phyloP scores from a whole-genome alignment of 2,888 invertebrate genomes.

The Microdon myrmicae region DNA sequence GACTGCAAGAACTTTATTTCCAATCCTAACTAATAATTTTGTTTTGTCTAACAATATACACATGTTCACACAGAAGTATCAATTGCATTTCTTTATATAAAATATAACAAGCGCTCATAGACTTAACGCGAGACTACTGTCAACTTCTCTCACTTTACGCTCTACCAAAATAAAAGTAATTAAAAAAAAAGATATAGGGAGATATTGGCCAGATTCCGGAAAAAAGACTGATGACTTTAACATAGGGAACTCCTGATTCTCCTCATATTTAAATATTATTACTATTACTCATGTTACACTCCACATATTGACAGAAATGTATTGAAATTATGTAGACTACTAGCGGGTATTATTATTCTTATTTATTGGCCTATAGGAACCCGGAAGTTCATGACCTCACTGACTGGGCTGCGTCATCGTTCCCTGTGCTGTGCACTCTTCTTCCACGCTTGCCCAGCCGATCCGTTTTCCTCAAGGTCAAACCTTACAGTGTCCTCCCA shows the following conservation, averaged over 20 bases:
- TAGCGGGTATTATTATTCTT: conserved; percentile 83
- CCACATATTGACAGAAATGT: conserved; percentile 87
- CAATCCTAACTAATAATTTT: conserved; percentile 13
- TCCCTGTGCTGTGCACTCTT: too few species aligned
- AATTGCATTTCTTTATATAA: conserved; percentile 15
- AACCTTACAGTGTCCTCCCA: too few species aligned
- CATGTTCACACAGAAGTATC: conserved; percentile 5
- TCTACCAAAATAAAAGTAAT: conserved; percentile 17
- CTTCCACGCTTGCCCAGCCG: too few species aligned
- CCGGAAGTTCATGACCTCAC: too few species aligned
- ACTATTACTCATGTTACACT: conserved; percentile 77
- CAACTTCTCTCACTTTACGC: conserved; percentile 7
- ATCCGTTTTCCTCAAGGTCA: too few species aligned
- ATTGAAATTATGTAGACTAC: conserved; percentile 81
- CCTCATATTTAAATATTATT: too few species aligned
- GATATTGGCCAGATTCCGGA: too few species aligned
- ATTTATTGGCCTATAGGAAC: too few species aligned
- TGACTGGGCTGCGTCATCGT: too few species aligned
- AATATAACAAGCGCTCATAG: conserved; percentile 24
- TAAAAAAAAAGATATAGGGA: conserved; percentile 11
- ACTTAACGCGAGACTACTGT: neutral
- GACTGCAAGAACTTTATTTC: too few species aligned
- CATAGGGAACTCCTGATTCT: too few species aligned
- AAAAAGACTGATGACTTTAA: too few species aligned
- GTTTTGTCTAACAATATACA: conserved; percentile 34